A percentile compares a stretch with the other conserved stretches of the same genome.
Evolutionary conservation across 2,888 invertebrate genomes (phyloP).

Genomic region (Scaptomyza reducta): DNA sequence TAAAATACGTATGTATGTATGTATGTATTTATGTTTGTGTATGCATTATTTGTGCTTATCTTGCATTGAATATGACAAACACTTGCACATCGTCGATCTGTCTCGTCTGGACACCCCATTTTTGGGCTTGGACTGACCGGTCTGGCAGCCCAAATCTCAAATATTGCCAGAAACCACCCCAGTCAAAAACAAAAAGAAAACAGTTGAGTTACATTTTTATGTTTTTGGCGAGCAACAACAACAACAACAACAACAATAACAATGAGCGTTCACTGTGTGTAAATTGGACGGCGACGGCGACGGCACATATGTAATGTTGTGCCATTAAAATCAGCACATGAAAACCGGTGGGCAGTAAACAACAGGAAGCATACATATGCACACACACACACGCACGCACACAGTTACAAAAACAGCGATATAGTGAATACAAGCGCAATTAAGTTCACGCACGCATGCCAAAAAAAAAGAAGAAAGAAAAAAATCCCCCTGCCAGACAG

Average conservation of each 20-base stretch:
- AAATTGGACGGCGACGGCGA: conserved; percentile 53
- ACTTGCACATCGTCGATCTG: conserved; percentile 72
- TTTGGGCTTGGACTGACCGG: conserved; percentile 5
- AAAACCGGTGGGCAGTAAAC: conserved; percentile 52
- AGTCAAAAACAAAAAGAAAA: conserved; percentile 16
- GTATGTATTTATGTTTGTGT: background rate
- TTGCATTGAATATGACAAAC: conserved; percentile 29
- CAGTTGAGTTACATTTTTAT: conserved; percentile 49
- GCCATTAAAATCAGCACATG: conserved; percentile 70
- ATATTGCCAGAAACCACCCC: conserved; percentile 50
- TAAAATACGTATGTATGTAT: background rate
- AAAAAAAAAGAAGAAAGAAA: conserved; percentile 32
- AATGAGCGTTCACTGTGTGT: conserved; percentile 52
- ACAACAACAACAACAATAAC: conserved; percentile 43
- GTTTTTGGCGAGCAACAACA: conserved; percentile 33
- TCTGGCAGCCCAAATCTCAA: conserved; percentile 40
- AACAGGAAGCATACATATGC: conserved; percentile 47
- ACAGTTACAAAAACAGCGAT: conserved; percentile 7
- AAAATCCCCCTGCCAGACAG: conserved; percentile 22
- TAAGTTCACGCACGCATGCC: conserved; percentile 66
- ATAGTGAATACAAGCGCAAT: conserved; percentile 65
- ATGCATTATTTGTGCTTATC: conserved; percentile 34
- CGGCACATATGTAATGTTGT: conserved; percentile 55
- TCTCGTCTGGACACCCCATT: conserved; percentile 51
- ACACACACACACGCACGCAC: conserved; percentile 3